Base-by-base conservation (phyloP, 1,140 invertebrate species). In the Palaemon carinicauda region DNA sequence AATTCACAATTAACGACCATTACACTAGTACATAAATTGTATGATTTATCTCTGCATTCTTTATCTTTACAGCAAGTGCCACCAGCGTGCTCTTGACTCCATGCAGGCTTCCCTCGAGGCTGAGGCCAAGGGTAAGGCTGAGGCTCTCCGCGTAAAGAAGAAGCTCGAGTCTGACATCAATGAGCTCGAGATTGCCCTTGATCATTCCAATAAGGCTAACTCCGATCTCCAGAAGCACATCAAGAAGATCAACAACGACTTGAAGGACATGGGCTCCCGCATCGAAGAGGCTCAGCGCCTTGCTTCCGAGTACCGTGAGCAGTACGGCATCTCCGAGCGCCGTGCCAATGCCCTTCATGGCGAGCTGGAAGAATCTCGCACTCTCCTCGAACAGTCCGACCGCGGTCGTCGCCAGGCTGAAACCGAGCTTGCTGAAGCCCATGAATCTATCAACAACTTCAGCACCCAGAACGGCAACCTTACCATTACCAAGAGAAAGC, bases 51-150 rank as follows among this genome's bases (percentile, higher is more conserved):
- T 90, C 93, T 14, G 92, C 93, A 90, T 17, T 19, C 10, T 50
- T 90, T 21, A 29, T 56, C 24, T 90, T 92, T 91, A 73, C 91
- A 96, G 98, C 92, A 99, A 99, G 95, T 99, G 99, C 92, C 98
- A 99, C 94, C 98, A 99, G 93, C 96, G 93, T 65, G 92, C 92
- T 41, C 90, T 94, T 71, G 93, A 94, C 82, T 92, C 92, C 75
- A 93, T 94, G 91, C 93, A 93, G 52, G 93, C 93, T 54, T 93
- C 92, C 80, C 91, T 94, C 15, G 93, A 94, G 90, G 92, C 93
- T 89, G 93, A 94, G 89, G 89, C 92, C 77, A 93, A 93, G 90
- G 93, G 93, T 78, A 94, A 94, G 89, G 92, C 92, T 56, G 84
- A 86, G 52, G 84, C 75, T 78, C 84, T 86, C 19, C 84, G 84